Evolutionary conservation across 2,888 invertebrate species (phyloP), one percentile per base, ranked within the genome.

Genomic region (Eristalinus aeneus): DNA sequence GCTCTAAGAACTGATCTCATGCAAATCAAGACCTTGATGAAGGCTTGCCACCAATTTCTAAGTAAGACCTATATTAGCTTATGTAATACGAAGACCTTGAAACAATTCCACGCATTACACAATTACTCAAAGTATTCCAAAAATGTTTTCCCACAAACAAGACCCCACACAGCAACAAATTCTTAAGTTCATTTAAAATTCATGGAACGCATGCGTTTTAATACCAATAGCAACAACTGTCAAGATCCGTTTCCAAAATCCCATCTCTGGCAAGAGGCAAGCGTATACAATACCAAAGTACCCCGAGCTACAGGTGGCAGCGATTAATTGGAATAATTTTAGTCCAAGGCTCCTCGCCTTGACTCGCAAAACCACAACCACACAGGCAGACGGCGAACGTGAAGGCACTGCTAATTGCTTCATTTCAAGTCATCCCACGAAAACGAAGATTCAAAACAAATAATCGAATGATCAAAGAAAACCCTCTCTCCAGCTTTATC

Each of bases 371-470:
- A 53, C 22, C 61, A 39, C 31, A 69, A 39, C 27, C 54, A 63
- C 34, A 16, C 46, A 46, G 46, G 16, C 46, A 46, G 16, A 16
- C 46, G 16, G 46, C 16, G 34, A 22, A 69, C 76, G 76, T 76
- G 76, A 68, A 10, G 20, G 54, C 34, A 54, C 20, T 76, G 16
- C 20, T 36, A 69, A 76, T 27, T 36, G 10, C 61, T 23, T 27
- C 46, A 75, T 68, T 53, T 32, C 46, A 54, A 61, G 34, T 10
- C 61, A 61, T 61, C 27, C 61, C 67, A 68, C 61, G 67, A 53
- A 60, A 20, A 23, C 4, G 23, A 23, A 56, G 22, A 54, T 10
- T 5, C 16, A 12, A 64, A 36, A 32, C 32, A 6, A 1, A 58
- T n/a, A 12, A 58, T n/a, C 46, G 46, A 46, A 46, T 46, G 16